These are phyloP conservation scores for Orchesellides sinensis DNA, from an alignment of 2,888 invertebrate genomes.

Conservation along the genomic window DNA sequence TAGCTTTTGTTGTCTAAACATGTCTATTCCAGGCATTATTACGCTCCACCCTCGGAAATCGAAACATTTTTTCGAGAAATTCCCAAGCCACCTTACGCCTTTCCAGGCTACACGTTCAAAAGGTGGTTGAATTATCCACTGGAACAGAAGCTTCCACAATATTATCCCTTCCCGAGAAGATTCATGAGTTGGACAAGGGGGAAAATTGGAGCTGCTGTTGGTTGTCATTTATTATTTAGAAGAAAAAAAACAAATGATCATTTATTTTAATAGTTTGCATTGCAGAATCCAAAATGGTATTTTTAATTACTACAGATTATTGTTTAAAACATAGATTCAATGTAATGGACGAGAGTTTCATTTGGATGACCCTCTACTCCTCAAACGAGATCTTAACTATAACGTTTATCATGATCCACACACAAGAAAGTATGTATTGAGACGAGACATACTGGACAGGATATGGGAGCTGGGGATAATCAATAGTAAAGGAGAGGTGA, in stretches of 20 bases:
- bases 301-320: too few relatives aligned
- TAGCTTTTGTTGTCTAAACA: not conserved
- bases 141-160: slow-evolving; percentile 51
- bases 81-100: slow-evolving; percentile 50
- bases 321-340: slow-evolving; percentile 7
- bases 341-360: slow-evolving; percentile 6
- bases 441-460: slow-evolving; percentile 30
- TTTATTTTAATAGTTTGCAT: too few relatives aligned
- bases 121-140: slow-evolving; percentile 42
- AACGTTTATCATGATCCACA: slow-evolving; percentile 31
- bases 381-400: slow-evolving; percentile 6
- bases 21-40: slow-evolving; percentile 21
- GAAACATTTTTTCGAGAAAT: slow-evolving; percentile 29
- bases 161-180: slow-evolving; percentile 45
- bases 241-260: too few relatives aligned
- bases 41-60: slow-evolving; percentile 22
- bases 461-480: slow-evolving; percentile 38
- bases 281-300: too few relatives aligned
- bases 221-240: not conserved
- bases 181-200: slow-evolving; percentile 43
- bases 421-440: slow-evolving; percentile 2
- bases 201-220: slow-evolving; percentile 24
- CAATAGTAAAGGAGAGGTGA: slow-evolving; percentile 51
- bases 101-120: slow-evolving; percentile 49
- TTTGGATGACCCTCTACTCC: slow-evolving; percentile 29